Base-by-base conservation (phyloP, 2,888 invertebrate species). In the Trissolcus brochymenae region DNA sequence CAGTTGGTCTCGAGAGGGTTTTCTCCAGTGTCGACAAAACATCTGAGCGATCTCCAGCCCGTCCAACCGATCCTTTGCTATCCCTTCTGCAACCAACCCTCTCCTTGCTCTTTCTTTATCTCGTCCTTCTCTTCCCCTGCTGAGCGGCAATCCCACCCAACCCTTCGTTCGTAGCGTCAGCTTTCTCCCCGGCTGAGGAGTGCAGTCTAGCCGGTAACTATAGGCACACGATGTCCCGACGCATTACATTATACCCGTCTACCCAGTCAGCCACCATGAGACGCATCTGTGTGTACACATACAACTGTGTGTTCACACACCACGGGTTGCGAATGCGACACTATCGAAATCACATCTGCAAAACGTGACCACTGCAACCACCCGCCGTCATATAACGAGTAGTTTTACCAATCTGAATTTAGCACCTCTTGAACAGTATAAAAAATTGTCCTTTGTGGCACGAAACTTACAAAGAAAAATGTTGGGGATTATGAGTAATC, bases 181-280 rank as follows among this genome's bases (percentile, higher is more conserved):
- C 76, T 72, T 82, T 71, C 80, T 86, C 89, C 80, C 74, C 79
- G 73, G 82, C 82, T 82, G 82, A 84, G 83, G 84, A 85, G 84
- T 85, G 86, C 85, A 86, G 87, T 86, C 85, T 87, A 86, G 87
- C 87, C 87, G 82, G 81, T 82, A 78, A 82, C 85, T 86, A 86
- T 85, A 86, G 84, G 82, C 82, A 66, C 74, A 76, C 78, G 61
- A 78, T 75, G 68, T 81, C 81, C 81, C 83, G 81, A 76, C 71
- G 79, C 79, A 81, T 79, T 84, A 82, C 82, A 82, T 80, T 82
- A 81, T 81, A 79, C 61, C 61, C 73, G 66, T 73, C 73, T 73
- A 73, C 66, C 73, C 73, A 59, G 49, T 55, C 72, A 62, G 50
- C 65, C 25, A 25, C 55, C 49, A 61, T 35, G 35, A 35, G 35